These are phyloP conservation scores for Amblyjoppa fuscipennis DNA, from an alignment of 2,888 invertebrate species.

Conservation along the genomic window DNA sequence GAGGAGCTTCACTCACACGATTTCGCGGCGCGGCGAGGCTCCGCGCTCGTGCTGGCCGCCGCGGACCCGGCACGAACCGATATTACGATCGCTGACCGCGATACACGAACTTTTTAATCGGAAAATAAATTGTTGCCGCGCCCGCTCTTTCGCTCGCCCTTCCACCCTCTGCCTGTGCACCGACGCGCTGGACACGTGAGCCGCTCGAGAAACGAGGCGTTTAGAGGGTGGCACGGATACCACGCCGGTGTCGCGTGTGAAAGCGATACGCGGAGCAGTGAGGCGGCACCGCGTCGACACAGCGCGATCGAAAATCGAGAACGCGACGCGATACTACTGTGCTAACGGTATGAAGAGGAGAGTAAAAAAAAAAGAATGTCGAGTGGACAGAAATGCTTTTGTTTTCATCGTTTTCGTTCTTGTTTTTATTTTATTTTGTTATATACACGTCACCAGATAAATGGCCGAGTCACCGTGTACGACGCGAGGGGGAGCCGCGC, in stretches of 20 bases:
- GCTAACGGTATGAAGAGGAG: background rate
- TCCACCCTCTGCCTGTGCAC: background rate
- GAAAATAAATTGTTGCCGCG: conserved; percentile 71
- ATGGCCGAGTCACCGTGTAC: conserved; percentile 26
- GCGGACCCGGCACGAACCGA: conserved; percentile 67
- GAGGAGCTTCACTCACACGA: background rate
- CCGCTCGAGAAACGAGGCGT: conserved; percentile 57
- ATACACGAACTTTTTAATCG: conserved; percentile 73
- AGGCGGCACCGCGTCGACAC: conserved; percentile 34
- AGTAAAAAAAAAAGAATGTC: conserved; percentile 34
- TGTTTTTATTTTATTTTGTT: conserved; percentile 20
- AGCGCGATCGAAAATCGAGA: conserved; percentile 62
- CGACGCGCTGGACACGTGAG: conserved; percentile 42
- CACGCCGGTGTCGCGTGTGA: conserved; percentile 63
- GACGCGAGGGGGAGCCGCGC: conserved; percentile 3
- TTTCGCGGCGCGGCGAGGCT: conserved; percentile 17
- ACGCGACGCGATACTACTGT: conserved; percentile 55
- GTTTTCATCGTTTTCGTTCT: conserved; percentile 26
- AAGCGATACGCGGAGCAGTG: conserved; percentile 48
- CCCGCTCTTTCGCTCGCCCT: conserved; percentile 18
- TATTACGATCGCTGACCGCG: conserved; percentile 70
- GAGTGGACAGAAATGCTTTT: conserved; percentile 57
- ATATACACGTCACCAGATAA: conserved; percentile 27
- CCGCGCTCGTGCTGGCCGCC: conserved; percentile 34
- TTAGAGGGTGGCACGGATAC: conserved; percentile 33